Percentiles rank a stretch among this genome's conserved stretches.
These are phyloP conservation scores for Pseudomyrmex sp. DNA, from an alignment of 1,140 invertebrate species.

Conservation along the genomic window DNA sequence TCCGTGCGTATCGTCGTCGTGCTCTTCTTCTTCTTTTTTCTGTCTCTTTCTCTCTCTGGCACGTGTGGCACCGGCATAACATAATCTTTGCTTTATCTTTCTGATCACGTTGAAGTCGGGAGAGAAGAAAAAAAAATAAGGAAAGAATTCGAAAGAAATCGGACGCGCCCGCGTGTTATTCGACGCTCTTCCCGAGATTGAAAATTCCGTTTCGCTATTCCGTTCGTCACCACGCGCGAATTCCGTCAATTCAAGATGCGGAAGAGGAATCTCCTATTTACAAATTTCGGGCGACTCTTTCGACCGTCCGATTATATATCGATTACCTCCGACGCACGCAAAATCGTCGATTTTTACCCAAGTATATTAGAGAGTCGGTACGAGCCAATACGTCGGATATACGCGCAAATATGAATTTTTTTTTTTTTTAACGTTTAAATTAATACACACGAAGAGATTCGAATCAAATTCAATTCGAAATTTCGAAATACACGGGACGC, in stretches of 20 bases:
- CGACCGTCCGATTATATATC: not conserved
- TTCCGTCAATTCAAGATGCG: constrained; percentile 6
- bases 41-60: not conserved
- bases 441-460: too few relatives aligned
- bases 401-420: too few relatives aligned
- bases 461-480: too few relatives aligned
- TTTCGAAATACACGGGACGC: too few relatives aligned
- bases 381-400: too few relatives aligned
- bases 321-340: not conserved
- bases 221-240: not conserved
- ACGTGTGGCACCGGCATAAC: constrained; percentile 31
- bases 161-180: constrained; percentile 19
- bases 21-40: not conserved
- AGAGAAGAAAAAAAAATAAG: not conserved
- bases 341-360: too few relatives aligned
- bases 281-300: not conserved
- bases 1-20: constrained; percentile 62
- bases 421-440: too few relatives aligned
- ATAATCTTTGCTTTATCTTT: constrained; percentile 58
- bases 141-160: constrained; percentile 39
- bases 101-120: constrained; percentile 56
- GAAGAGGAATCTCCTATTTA: not conserved
- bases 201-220: constrained; percentile 39
- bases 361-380: too few relatives aligned
- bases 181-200: constrained; percentile 36